phyloP scores from a whole-genome alignment of 2,113 vertebrate species.

The Amphilophus citrinellus region DNA sequence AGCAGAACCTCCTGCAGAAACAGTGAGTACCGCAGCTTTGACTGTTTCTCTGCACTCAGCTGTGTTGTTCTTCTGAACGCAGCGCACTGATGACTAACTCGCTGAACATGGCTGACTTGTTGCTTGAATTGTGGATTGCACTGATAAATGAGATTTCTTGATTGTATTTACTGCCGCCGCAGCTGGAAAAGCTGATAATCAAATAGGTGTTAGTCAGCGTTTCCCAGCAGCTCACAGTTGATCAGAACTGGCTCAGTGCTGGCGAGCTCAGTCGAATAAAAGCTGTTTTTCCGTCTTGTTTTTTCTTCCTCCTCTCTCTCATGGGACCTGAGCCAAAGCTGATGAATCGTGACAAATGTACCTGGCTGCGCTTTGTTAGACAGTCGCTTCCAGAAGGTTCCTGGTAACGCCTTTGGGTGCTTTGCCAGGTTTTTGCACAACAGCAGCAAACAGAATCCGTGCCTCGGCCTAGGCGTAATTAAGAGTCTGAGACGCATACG shows the following conservation, averaged over 20 bases:
- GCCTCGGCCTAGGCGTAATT: constrained; percentile 53
- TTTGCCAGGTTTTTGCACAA: constrained; percentile 72
- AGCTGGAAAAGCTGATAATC: constrained; percentile 13
- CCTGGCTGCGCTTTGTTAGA: constrained; percentile 69
- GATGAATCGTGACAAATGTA: constrained; percentile 71
- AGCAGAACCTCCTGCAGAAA: constrained; percentile 97
- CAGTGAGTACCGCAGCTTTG: constrained; percentile 89
- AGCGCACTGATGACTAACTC: constrained; percentile 33
- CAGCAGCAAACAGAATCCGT: constrained; percentile 54
- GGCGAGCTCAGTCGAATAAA: constrained; percentile 33
- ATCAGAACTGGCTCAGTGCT: constrained; percentile 8
- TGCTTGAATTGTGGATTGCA: constrained; percentile 1
- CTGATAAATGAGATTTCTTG: constrained; percentile 19
- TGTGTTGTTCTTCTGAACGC: neutral
- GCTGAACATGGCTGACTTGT: constrained; percentile 31
- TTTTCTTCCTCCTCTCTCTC: constrained; percentile 30
- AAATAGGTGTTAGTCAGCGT: constrained; percentile 17
- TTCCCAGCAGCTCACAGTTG: constrained; percentile 23
- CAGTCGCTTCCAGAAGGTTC: constrained; percentile 51
- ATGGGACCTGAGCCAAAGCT: constrained; percentile 61
- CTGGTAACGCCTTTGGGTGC: constrained; percentile 69
- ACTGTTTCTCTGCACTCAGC: neutral
- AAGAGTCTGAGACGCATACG: constrained; percentile 40
- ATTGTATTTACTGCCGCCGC: constrained; percentile 4
- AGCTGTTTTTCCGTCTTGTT: neutral